A percentile compares a stretch with the other conserved stretches of the same genome.
phyloP scores from a whole-genome alignment of 2,888 invertebrate species.

The Phlogophora meticulosa region DNA sequence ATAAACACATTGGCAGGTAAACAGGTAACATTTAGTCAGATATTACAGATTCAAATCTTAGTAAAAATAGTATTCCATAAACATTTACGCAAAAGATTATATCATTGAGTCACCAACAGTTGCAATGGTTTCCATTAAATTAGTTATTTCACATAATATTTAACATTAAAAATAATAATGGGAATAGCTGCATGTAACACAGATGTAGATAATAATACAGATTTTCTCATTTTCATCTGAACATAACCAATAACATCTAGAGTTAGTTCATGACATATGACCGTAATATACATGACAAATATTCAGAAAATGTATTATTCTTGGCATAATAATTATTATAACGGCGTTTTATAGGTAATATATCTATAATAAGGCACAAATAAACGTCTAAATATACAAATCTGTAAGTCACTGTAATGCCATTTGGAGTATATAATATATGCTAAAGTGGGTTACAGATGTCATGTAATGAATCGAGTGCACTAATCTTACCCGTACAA shows the following conservation, averaged over 20 bases:
- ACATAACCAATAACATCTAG: slow-evolving; percentile 34
- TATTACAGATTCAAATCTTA: background rate
- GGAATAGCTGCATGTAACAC: slow-evolving; percentile 2
- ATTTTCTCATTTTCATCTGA: background rate
- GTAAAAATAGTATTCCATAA: background rate
- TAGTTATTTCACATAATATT: background rate
- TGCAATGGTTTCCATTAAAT: background rate
- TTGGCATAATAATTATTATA: slow-evolving; percentile 58
- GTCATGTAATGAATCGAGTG: slow-evolving; percentile 10
- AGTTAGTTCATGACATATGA: slow-evolving; percentile 50
- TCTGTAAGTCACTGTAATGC: slow-evolving; percentile 82
- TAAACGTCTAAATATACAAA: slow-evolving; percentile 82
- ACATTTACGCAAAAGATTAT: background rate
- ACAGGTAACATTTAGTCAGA: slow-evolving; percentile 27
- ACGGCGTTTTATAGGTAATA: slow-evolving; percentile 62
- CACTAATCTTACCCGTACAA: slow-evolving; percentile 3
- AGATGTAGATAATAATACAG: background rate
- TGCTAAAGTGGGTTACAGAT: slow-evolving; percentile 59
- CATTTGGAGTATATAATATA: slow-evolving; percentile 76
- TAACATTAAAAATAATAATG: background rate
- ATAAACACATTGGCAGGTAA: slow-evolving; percentile 21
- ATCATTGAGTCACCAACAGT: background rate
- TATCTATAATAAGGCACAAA: slow-evolving; percentile 69
- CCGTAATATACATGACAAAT: slow-evolving; percentile 60
- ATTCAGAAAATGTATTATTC: slow-evolving; percentile 38